Conservation (phyloP, 2,888 invertebrate genomes). For the Agrilus biguttatus region DNA sequence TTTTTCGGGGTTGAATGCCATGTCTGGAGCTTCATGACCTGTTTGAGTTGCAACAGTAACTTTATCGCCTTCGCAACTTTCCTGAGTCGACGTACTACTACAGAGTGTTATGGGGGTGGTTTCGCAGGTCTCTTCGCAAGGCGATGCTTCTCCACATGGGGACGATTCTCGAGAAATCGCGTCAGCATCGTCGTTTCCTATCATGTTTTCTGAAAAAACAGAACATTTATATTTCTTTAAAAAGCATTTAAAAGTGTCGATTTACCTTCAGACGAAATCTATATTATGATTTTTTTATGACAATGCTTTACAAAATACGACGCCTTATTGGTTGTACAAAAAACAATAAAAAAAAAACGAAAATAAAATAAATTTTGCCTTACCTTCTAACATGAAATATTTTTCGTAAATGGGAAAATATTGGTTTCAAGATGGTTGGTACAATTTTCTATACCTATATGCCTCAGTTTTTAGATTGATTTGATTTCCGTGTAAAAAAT, state of each 20-base stretch:
- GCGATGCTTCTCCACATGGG: conserved; percentile 42
- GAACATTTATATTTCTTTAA: conserved; percentile 6
- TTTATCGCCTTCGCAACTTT: conserved; percentile 25
- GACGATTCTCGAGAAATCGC: conserved; percentile 56
- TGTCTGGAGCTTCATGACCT: conserved; percentile 60
- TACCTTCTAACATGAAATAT: no score
- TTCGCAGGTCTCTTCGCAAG: conserved; percentile 29
- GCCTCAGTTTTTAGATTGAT: no score
- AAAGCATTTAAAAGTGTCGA: neutral
- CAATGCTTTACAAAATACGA: no score
- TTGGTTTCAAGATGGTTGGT: no score
- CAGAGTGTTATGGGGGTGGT: conserved; percentile 21
- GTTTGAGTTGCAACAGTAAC: conserved; percentile 81
- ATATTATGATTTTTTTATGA: no score
- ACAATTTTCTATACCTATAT: no score
- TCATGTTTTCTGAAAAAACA: conserved; percentile 21
- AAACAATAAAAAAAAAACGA: no score
- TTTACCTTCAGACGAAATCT: no score
- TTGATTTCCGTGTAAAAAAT: no score
- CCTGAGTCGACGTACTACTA: conserved; percentile 23
- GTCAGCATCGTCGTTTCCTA: conserved; percentile 49
- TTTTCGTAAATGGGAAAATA: no score
- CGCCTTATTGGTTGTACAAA: no score
- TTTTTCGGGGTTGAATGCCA: conserved; percentile 51
- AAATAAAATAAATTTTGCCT: no score